Conservation (phyloP, 2,888 invertebrate species). For the Cerceris rybyensis region DNA sequence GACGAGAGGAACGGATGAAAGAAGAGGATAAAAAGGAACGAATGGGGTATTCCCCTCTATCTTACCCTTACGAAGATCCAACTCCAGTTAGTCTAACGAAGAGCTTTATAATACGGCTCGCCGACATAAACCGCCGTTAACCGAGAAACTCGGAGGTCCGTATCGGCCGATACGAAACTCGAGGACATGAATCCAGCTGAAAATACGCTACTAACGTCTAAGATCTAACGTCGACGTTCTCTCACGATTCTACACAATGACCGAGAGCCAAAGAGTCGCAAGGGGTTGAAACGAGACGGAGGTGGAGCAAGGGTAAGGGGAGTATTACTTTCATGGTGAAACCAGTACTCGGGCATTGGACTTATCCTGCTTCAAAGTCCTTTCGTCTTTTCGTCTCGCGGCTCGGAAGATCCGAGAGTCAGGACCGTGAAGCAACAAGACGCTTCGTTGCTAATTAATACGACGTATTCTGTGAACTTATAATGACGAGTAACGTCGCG, state of each 20-base stretch:
- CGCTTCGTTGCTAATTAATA: slow-evolving; percentile 59
- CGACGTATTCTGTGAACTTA: slow-evolving; percentile 58
- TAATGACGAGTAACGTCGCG: slow-evolving; percentile 47
- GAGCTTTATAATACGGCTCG: slow-evolving; percentile 65
- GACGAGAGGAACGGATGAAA: slow-evolving; percentile 59
- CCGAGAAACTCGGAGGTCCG: slow-evolving; percentile 13
- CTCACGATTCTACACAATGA: slow-evolving; percentile 63
- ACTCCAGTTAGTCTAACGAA: slow-evolving; percentile 70
- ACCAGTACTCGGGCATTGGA: slow-evolving; percentile 2
- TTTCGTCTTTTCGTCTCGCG: slow-evolving; percentile 32
- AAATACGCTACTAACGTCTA: slow-evolving; percentile 44
- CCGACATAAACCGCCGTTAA: slow-evolving; percentile 56
- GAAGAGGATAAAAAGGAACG: slow-evolving; percentile 61
- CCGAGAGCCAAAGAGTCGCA: slow-evolving; percentile 26
- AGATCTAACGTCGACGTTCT: slow-evolving; percentile 65
- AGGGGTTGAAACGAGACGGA: background rate
- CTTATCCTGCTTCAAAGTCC: slow-evolving; percentile 31
- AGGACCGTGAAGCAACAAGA: slow-evolving; percentile 36
- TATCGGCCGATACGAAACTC: background rate
- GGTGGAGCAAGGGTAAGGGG: slow-evolving; percentile 6
- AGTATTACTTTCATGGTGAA: slow-evolving; percentile 3
- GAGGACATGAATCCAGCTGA: background rate
- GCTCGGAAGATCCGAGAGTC: slow-evolving; percentile 40
- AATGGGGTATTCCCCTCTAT: slow-evolving; percentile 44
- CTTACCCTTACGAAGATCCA: slow-evolving; percentile 59